Percentiles rank a stretch among this genome's conserved stretches.
Conservation (phyloP, 2,888 invertebrate species). For the Anthrax anthrax region DNA sequence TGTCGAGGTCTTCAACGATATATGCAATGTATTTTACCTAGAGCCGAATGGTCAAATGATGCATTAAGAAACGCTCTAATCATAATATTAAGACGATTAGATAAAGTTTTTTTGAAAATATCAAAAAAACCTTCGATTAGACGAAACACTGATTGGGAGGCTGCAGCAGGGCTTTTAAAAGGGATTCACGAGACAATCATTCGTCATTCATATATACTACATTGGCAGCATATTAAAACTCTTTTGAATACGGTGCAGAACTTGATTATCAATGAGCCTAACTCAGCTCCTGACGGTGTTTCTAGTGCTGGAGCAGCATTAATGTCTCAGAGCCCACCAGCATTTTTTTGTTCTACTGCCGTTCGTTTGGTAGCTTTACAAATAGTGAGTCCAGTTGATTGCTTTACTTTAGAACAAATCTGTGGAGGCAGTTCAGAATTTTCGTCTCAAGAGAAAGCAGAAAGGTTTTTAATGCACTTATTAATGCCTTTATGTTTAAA, state of each 20-base stretch:
- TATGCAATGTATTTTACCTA: constrained; percentile 83
- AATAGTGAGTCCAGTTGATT: constrained; percentile 85
- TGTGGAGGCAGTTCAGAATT: constrained; percentile 86
- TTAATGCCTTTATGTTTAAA: constrained; percentile 91
- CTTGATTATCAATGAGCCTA: constrained; percentile 35
- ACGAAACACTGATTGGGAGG: constrained; percentile 93
- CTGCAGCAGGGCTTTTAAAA: constrained; percentile 83
- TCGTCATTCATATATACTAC: constrained; percentile 89
- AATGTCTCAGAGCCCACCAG: constrained; percentile 85
- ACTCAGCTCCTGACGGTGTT: constrained; percentile 46
- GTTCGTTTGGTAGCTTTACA: constrained; percentile 87
- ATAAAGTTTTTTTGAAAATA: constrained; percentile 94
- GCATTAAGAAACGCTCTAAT: constrained; percentile 75
- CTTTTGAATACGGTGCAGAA: constrained; percentile 74
- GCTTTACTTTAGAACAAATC: constrained; percentile 83
- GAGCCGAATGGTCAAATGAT: constrained; percentile 66
- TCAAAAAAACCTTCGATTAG: constrained; percentile 89
- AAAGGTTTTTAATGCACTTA: constrained; percentile 90
- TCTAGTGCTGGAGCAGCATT: constrained; percentile 74
- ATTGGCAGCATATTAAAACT: constrained; percentile 87
- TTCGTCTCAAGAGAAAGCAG: constrained; percentile 79
- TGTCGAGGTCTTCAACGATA: constrained; percentile 83
- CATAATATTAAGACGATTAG: constrained; percentile 78
- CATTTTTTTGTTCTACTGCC: constrained; percentile 92
- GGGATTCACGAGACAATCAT: constrained; percentile 90